Evolutionary conservation across 2,113 vertebrate genomes (phyloP), one percentile per base, ranked within the genome.

Genomic region (Regulus satrapa): DNA sequence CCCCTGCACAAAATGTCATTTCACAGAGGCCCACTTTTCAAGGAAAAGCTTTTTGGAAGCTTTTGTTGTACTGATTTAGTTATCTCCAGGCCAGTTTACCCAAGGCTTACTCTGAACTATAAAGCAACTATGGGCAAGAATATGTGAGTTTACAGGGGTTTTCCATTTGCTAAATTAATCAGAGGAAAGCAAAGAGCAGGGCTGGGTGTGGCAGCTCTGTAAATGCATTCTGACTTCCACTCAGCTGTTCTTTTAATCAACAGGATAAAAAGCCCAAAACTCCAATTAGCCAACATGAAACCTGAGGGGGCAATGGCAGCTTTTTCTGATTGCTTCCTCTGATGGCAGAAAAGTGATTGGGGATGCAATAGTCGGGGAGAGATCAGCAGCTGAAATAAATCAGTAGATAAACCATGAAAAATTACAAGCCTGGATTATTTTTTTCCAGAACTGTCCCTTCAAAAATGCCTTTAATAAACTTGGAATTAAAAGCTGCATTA

Each of bases 121-220:
- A 41, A 31, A 85, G 87, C 31, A 16, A 17, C 10, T 52, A 18
- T 23, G 62, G 34, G 58, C 59, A 74, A 90, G 89, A 91, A 73
- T 74, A 66, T 45, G 56, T 3, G 74, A 82, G 77, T 84, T 92
- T 74, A 46, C 61, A 67, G 75, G 68, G 86, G 45, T 51, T 95
- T 87, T 93, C 84, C 80, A 81, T 93, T 96, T 96, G 95, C 88
- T 96, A 95, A 96, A 96, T 97, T 95, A 96, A 97, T 97, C 96
- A 92, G 77, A 52, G 83, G 2, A 76, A 96, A 95, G 36, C 93
- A 66, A 92, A 92, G 86, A 95, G 86, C 68, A 68, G 78, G n/a
- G 55, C 76, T 49, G 89, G 95, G 87, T 75, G 94, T 38, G 87
- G 48, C 93, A 71, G 58, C 58, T 24, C 68, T 84, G 64, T 41